A percentile compares a stretch with the other conserved stretches of the same genome.
These are phyloP conservation scores for Crossocerus cetratus DNA, from an alignment of 2,888 invertebrate species.

Conservation along the genomic window DNA sequence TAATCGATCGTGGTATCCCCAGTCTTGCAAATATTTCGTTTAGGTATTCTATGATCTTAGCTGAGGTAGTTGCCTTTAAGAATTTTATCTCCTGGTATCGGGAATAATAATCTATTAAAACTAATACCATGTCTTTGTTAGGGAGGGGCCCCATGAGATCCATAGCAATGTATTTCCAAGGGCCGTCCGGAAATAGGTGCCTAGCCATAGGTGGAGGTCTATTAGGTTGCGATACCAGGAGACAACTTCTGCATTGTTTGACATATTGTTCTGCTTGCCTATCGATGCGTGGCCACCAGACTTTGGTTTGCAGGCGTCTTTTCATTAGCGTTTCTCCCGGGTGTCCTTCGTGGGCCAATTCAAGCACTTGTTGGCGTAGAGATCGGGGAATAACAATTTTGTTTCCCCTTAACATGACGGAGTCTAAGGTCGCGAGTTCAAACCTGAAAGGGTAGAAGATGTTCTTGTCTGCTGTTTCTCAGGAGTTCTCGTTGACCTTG, in stretches of 20 bases:
- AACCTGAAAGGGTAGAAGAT: conserved; percentile 24
- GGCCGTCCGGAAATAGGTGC: conserved; percentile 32
- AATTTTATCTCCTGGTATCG: conserved; percentile 43
- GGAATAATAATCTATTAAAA: conserved; percentile 50
- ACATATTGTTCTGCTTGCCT: conserved; percentile 49
- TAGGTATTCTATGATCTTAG: conserved; percentile 39
- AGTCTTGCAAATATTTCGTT: conserved; percentile 55
- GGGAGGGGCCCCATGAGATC: conserved; percentile 48
- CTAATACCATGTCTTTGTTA: conserved; percentile 33
- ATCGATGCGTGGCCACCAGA: conserved; percentile 54
- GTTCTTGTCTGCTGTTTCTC: conserved; percentile 42
- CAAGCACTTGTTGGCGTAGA: conserved; percentile 45
- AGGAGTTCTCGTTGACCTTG: conserved; percentile 44
- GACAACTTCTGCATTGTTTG: conserved; percentile 45
- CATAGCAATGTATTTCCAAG: conserved; percentile 43
- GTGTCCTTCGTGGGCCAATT: conserved; percentile 64
- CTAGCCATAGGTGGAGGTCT: conserved; percentile 46
- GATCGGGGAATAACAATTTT: conserved; percentile 46
- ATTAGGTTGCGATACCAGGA: conserved; percentile 34
- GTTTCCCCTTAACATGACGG: conserved; percentile 10
- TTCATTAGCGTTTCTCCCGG: conserved; percentile 55
- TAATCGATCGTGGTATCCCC: conserved; percentile 45
- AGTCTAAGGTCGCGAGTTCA: conserved; percentile 2
- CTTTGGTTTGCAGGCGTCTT: conserved; percentile 47
- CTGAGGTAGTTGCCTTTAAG: conserved; percentile 35